phyloP scores from a whole-genome alignment of 2,797 vertebrate genomes.

The Brachyrhaphis roseni region DNA sequence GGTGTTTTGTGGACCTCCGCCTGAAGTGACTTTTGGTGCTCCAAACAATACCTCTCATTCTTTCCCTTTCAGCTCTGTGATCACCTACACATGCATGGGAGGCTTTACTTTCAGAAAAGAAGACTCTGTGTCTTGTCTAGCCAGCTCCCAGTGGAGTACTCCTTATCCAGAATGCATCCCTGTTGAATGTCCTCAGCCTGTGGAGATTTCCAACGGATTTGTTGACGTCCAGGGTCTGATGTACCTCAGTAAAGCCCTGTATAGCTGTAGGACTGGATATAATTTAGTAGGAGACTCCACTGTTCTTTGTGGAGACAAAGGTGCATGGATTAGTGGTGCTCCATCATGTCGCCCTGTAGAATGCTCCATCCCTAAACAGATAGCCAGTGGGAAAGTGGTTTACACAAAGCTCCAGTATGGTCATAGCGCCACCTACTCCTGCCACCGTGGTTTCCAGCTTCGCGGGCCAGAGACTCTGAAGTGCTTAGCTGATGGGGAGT shows the following conservation, averaged over 20 bases:
- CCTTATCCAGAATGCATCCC: slow-evolving; percentile 92
- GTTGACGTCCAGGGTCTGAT: slow-evolving; percentile 96
- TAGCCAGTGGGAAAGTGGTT: slow-evolving; percentile 84
- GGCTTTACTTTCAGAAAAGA: slow-evolving; percentile 89
- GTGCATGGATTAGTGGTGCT: slow-evolving; percentile 91
- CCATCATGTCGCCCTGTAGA: slow-evolving; percentile 91
- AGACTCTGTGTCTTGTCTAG: slow-evolving; percentile 82
- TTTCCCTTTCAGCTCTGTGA: slow-evolving; percentile 83
- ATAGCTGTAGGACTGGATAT: slow-evolving; percentile 92
- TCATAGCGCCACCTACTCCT: slow-evolving; percentile 87
- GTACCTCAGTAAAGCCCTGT: slow-evolving; percentile 94
- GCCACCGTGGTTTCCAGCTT: slow-evolving; percentile 89
- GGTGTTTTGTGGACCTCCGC: slow-evolving; percentile 86
- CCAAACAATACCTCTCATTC: slow-evolving; percentile 75
- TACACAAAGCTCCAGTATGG: slow-evolving; percentile 88
- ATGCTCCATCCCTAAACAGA: slow-evolving; percentile 86
- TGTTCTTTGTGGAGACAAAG: slow-evolving; percentile 91
- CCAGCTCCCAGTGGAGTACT: slow-evolving; percentile 87
- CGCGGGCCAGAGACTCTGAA: slow-evolving; percentile 85
- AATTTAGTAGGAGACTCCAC: slow-evolving; percentile 89
- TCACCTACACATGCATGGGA: slow-evolving; percentile 89
- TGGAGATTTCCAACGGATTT: slow-evolving; percentile 90
- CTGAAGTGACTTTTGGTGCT: slow-evolving; percentile 88
- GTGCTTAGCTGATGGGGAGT: slow-evolving; percentile 89
- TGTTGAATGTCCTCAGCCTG: slow-evolving; percentile 93